These are phyloP conservation scores for Microchirus variegatus DNA, from an alignment of 2,797 vertebrate genomes.

Conservation along the genomic window DNA sequence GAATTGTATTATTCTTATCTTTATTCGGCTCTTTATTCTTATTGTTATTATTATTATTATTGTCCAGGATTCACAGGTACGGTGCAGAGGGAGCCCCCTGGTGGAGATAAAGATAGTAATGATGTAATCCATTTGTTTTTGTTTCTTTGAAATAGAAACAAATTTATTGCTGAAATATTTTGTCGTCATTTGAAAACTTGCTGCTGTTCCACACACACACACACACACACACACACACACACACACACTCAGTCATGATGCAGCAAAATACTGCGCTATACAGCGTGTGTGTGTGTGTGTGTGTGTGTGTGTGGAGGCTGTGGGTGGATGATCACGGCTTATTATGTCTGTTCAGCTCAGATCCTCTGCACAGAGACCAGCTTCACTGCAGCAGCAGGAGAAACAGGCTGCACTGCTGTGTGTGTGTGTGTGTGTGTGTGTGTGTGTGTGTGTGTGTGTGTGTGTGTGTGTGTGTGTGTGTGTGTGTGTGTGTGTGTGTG, in stretches of 20 bases:
- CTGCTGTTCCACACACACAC: conserved; percentile 7
- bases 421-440: conserved; percentile 19
- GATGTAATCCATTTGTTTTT: too few relatives aligned
- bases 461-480: conserved; percentile 10
- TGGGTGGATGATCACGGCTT: conserved; percentile 60
- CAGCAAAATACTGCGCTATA: conserved; percentile 58
- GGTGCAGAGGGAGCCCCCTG: too few relatives aligned
- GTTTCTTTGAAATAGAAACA: too few relatives aligned
- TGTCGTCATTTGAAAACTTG: too few relatives aligned
- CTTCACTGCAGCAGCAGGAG: conserved; percentile 55
- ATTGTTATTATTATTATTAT: too few relatives aligned
- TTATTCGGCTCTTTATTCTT: too few relatives aligned
- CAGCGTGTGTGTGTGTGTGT: conserved; percentile 15
- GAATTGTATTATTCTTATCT: too few relatives aligned
- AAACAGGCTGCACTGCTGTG: conserved; percentile 38
- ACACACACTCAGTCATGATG: conserved; percentile 50
- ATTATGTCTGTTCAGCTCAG: conserved; percentile 57
- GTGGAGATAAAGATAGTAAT: too few relatives aligned
- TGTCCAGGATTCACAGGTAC: too few relatives aligned
- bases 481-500: conserved; percentile 13
- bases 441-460: conserved; percentile 17
- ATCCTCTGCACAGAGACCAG: conserved; percentile 45
- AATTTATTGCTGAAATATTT: too few relatives aligned
- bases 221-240: conserved; percentile 1
- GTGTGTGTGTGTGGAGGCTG: conserved; percentile 24